Base-by-base conservation (phyloP, 2,888 invertebrate genomes). In the Tiphia femorata region DNA sequence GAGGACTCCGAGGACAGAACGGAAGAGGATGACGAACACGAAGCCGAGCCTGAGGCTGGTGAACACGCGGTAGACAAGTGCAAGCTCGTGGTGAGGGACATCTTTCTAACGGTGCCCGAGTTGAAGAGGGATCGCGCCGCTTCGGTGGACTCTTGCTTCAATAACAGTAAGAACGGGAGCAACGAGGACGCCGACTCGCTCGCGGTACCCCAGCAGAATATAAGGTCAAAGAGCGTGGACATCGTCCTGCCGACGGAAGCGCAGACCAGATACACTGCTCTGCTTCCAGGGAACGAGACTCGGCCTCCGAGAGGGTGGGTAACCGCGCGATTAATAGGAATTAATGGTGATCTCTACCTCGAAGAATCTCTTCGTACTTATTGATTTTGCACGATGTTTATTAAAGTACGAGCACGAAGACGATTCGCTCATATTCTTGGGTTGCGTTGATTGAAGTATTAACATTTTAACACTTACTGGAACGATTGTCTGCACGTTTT, bases 111-210 rank as follows among this genome's bases (percentile, higher is more conserved):
- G 54, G 95, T 95, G 58, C 95, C 95, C 33, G 93, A 94, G 75
- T 83, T 94, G 66, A 92, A 91, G 79, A 88, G 94, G 20, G 94
- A 94, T 79, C 89, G 95, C 14, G 95, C 95, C 14, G 94, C 94
- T 25, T 94, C 94, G 0, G 94, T 95, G 1, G 95, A 95, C 80
- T 94, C 94, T 14, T 92, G 93, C 78, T 95, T 94, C 82, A 90
- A 92, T 54, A 92, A 92, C 84, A 88, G 90, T 19, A 91, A 92
- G 42, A 80, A 76, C 46, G 89, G 88, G 50, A 89, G 91, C 81
- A 90, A 91, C 16, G 91, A 90, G 74, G 91, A 92, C 77, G 86
- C 87, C 68, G 88, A 90, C 72, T 88, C 89, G 49, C 85, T 92
- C 62, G 88, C 90, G 53, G 93, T 93, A 54, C 93, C 93, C 3